Percentiles rank a stretch among this genome's conserved stretches.
These are phyloP conservation scores for Euproctis similis DNA, from an alignment of 2,888 invertebrate species.

Conservation along the genomic window DNA sequence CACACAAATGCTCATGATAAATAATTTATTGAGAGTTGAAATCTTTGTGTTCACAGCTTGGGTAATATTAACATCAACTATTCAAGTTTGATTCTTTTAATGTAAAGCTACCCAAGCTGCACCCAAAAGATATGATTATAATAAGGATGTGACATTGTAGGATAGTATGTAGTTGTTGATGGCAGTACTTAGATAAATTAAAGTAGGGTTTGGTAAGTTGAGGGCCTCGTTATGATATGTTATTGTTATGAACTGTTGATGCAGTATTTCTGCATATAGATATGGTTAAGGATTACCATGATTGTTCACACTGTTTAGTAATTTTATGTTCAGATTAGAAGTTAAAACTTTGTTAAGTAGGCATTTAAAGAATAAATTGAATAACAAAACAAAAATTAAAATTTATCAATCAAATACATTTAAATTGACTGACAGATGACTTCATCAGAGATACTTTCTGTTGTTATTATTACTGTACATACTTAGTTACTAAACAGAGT, in stretches of 20 bases:
- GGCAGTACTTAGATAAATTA: conserved; percentile 52
- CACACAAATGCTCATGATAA: too few relatives aligned
- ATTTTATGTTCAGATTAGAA: too few relatives aligned
- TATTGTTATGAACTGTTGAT: conserved; percentile 25
- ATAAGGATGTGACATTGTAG: conserved; percentile 22
- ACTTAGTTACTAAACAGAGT: conserved; percentile 11
- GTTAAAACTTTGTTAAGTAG: too few relatives aligned
- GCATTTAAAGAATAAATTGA: too few relatives aligned
- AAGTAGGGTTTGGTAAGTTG: conserved; percentile 22
- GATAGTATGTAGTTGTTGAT: conserved; percentile 24
- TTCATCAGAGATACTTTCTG: too few relatives aligned
- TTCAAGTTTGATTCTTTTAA: too few relatives aligned
- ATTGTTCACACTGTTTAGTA: conserved; percentile 13
- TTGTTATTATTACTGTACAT: too few relatives aligned
- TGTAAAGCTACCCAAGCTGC: conserved; percentile 8
- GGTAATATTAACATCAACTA: too few relatives aligned
- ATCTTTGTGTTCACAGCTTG: conserved; percentile 10
- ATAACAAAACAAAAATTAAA: too few relatives aligned
- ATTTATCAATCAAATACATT: too few relatives aligned
- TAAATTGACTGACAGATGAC: too few relatives aligned
- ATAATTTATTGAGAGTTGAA: too few relatives aligned
- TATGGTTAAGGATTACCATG: conserved; percentile 6
- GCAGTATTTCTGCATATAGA: conserved; percentile 12
- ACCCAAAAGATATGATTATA: conserved; percentile 15
- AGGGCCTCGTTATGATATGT: conserved; percentile 25